Conservation (phyloP, 1,140 invertebrate species). For the Diorhabda elongata region DNA sequence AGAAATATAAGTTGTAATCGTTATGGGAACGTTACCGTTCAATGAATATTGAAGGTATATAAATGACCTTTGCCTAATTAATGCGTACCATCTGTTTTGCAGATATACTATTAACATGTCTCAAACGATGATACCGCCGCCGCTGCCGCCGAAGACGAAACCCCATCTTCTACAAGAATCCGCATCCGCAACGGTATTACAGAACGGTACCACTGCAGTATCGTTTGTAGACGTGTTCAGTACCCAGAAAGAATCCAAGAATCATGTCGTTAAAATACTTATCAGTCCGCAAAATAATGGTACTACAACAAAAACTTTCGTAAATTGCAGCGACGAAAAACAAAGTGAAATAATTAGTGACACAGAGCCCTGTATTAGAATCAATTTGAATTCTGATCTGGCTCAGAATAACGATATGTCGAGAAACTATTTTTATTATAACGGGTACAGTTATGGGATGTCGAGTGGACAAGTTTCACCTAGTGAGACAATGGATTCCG, state of each 20-base stretch:
- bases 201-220: conserved; percentile 36
- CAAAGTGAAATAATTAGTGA: conserved; percentile 21
- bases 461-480: conserved; percentile 75
- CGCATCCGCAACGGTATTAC: conserved; percentile 21
- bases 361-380: conserved; percentile 48
- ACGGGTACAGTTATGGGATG: conserved; percentile 48
- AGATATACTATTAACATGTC: not conserved
- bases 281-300: conserved; percentile 21
- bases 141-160: conserved; percentile 44
- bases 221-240: conserved; percentile 27
- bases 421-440: conserved; percentile 55
- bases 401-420: conserved; percentile 33
- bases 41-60: no score
- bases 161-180: conserved; percentile 30
- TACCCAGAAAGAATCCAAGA: conserved; percentile 14
- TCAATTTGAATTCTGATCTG: conserved; percentile 48
- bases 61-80: not conserved
- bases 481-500: conserved; percentile 73
- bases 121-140: conserved; percentile 34
- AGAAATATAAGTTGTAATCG: no score
- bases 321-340: conserved; percentile 4
- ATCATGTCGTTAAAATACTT: conserved; percentile 31
- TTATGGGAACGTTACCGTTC: no score
- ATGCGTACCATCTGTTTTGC: not conserved
- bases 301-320: conserved; percentile 6